phyloP scores from a whole-genome alignment of 2,797 vertebrate species.

The Notolabrus celidotus region DNA sequence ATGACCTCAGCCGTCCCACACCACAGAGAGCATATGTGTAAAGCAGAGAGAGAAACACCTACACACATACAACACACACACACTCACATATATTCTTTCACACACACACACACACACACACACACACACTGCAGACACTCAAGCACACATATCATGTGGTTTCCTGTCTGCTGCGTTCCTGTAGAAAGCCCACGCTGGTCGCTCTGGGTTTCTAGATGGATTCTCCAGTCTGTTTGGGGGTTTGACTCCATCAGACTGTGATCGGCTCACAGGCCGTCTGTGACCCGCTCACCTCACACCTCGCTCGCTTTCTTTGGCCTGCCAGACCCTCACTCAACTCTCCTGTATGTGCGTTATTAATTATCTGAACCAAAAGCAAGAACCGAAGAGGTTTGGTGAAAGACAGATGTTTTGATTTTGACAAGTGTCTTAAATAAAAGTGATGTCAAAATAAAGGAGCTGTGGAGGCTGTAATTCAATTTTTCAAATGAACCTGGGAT shows the following conservation, averaged over 20 bases:
- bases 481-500: not conserved
- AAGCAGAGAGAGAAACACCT: slow-evolving; percentile 79
- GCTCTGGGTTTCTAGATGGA: slow-evolving; percentile 74
- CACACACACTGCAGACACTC: slow-evolving; percentile 59
- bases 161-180: slow-evolving; percentile 82
- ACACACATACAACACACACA: slow-evolving; percentile 72
- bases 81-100: too few relatives aligned
- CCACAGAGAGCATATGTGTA: slow-evolving; percentile 70
- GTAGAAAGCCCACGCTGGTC: slow-evolving; percentile 75
- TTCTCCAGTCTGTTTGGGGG: slow-evolving; percentile 79
- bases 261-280: slow-evolving; percentile 68
- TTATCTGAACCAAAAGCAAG: slow-evolving; percentile 35
- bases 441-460: slow-evolving; percentile 21
- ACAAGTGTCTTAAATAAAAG: slow-evolving; percentile 27
- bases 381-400: slow-evolving; percentile 24
- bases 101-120: slow-evolving; percentile 39
- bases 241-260: slow-evolving; percentile 52
- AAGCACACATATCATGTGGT: slow-evolving; percentile 76
- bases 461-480: not conserved
- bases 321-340: slow-evolving; percentile 46
- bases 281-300: slow-evolving; percentile 80
- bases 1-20: slow-evolving; percentile 77
- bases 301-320: slow-evolving; percentile 58
- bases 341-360: slow-evolving; percentile 52
- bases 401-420: slow-evolving; percentile 45